Percentiles rank a stretch among this genome's conserved stretches.
Evolutionary conservation across 2,113 vertebrate genomes (phyloP).

Genomic region (Acrocephalus kingi): DNA sequence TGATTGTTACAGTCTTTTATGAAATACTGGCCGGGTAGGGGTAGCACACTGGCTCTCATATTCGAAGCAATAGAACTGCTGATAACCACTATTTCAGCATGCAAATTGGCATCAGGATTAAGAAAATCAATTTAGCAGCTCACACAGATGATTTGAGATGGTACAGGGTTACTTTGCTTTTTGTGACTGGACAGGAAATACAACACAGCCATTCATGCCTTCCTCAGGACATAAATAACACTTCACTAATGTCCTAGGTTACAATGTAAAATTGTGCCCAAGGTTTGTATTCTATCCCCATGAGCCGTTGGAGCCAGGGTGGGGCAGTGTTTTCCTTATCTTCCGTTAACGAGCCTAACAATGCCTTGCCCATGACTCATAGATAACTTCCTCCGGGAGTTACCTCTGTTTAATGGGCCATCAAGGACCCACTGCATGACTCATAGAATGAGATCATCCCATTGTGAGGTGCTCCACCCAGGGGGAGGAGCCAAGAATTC

Average conservation of each 20-base stretch:
- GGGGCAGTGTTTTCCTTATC: too few relatives aligned
- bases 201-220: background rate
- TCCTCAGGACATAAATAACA: background rate
- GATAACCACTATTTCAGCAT: background rate
- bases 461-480: too few relatives aligned
- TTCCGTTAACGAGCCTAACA: too few relatives aligned
- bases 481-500: too few relatives aligned
- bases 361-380: too few relatives aligned
- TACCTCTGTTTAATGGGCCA: too few relatives aligned
- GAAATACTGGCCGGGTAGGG: background rate
- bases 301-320: too few relatives aligned
- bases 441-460: too few relatives aligned
- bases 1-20: background rate
- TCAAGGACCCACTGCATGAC: too few relatives aligned
- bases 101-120: background rate
- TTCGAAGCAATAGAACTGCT: background rate
- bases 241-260: background rate
- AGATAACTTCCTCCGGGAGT: too few relatives aligned
- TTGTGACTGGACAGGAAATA: background rate
- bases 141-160: background rate
- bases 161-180: background rate
- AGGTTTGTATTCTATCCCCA: too few relatives aligned
- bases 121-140: background rate
- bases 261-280: too few relatives aligned
- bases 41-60: background rate